These are phyloP conservation scores for Ammodytes dubius DNA, from an alignment of 2,113 vertebrate genomes.

Conservation along the genomic window DNA sequence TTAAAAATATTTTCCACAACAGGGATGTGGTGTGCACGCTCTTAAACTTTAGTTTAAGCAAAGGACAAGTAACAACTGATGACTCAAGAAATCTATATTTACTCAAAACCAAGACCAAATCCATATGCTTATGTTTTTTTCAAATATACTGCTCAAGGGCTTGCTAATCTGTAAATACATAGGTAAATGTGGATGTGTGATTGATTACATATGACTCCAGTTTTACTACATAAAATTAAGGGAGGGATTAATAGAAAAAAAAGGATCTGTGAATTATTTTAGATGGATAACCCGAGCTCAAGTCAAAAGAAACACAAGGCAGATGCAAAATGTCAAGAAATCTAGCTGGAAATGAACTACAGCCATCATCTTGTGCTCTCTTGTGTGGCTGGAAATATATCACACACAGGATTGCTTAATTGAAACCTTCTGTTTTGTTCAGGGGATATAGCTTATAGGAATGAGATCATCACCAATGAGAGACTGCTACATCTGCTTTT, in stretches of 20 bases:
- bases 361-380: conserved; percentile 12
- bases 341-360: background rate
- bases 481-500: conserved; percentile 49
- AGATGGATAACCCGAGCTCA: conserved; percentile 4
- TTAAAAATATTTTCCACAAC: background rate
- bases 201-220: background rate
- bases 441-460: conserved; percentile 39
- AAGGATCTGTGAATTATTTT: background rate
- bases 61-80: background rate
- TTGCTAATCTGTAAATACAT: background rate
- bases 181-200: background rate
- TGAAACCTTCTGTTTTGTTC: conserved; percentile 69
- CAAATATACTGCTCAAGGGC: background rate
- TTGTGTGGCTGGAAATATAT: conserved; percentile 63
- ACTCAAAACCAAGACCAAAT: background rate
- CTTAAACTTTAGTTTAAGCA: conserved; percentile 11
- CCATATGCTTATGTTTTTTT: background rate
- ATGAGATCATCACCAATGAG: conserved; percentile 63
- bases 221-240: conserved; percentile 19
- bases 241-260: background rate
- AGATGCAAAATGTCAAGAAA: conserved; percentile 10
- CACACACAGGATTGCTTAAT: conserved; percentile 55
- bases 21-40: no score
- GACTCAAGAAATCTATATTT: background rate
- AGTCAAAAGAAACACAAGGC: conserved; percentile 12